Evolutionary conservation across 1,140 invertebrate species (phyloP).

Genomic region (Pseudomyrmex dendroicus): DNA sequence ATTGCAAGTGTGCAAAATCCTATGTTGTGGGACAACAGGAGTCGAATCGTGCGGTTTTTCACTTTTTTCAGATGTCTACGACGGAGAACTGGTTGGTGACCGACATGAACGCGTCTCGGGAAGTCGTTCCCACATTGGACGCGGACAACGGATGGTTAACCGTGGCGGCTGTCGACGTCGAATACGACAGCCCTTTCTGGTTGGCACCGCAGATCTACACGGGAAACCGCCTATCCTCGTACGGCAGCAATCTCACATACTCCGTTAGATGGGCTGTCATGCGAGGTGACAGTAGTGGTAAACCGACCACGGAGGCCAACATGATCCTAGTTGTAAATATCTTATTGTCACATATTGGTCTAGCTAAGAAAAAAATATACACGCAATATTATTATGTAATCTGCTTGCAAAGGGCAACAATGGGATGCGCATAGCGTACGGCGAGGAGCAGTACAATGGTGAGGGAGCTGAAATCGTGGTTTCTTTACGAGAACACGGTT

Average conservation of each 20-base stretch:
- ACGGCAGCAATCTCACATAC: slow-evolving; percentile 93
- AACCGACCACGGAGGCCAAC: slow-evolving; percentile 93
- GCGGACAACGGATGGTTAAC: slow-evolving; percentile 86
- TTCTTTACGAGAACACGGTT: slow-evolving; percentile 88
- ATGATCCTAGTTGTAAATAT: slow-evolving; percentile 91
- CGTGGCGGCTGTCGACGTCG: slow-evolving; percentile 88
- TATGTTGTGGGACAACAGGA: not conserved
- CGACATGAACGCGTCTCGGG: slow-evolving; percentile 86
- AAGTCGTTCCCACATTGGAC: slow-evolving; percentile 85
- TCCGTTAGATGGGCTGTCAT: slow-evolving; percentile 93
- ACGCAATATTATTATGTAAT: not conserved
- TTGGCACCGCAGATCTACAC: slow-evolving; percentile 91
- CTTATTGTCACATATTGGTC: not conserved
- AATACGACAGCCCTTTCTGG: slow-evolving; percentile 95
- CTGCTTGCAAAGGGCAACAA: slow-evolving; percentile 86
- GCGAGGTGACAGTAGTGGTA: slow-evolving; percentile 94
- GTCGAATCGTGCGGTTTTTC: not conserved
- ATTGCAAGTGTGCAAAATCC: not conserved
- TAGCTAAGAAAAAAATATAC: not conserved
- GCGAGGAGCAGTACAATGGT: slow-evolving; percentile 87
- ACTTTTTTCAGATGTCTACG: slow-evolving; percentile 85
- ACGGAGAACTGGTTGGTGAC: slow-evolving; percentile 88
- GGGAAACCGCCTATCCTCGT: slow-evolving; percentile 92
- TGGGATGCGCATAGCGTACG: slow-evolving; percentile 90
- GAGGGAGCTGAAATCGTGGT: slow-evolving; percentile 88